Base-by-base conservation (phyloP, 37 sponge, comb jelly and placozoan species). In the Tethya wilhelma region DNA sequence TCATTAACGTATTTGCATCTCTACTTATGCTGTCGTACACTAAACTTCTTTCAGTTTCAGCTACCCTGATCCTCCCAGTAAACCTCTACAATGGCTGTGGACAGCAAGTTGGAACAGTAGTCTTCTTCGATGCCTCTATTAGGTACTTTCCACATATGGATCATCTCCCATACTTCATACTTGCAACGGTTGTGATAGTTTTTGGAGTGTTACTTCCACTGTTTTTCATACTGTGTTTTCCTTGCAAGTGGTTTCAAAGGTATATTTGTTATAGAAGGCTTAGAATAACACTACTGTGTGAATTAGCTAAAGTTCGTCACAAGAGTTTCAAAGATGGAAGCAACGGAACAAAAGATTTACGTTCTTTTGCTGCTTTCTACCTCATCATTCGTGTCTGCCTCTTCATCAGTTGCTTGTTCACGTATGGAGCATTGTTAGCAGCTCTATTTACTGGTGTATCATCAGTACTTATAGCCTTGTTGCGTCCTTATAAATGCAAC, bases 311-410 rank as follows among this genome's bases (percentile, higher is more conserved):
- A 36, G 5, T 2, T 7, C 42, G 39, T 40, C 43, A 69, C 22
- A 43, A 43, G 1, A 42, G 69, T 14, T 69, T 59, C 58, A 74
- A 74, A n/a, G 58, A 74, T 74, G 75, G 75, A 33, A 74, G 59
- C 14, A 58, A 74, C 37, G 56, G 56, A 1, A 74, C 75, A 58
- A 14, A 1, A n/a, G 75, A 74, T 32, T 57, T n/a, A 36, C 75
- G 75, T 6, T 74, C 56, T 46, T 56, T 74, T 74, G 75, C 60
- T 20, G 75, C 38, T 29, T 49, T 74, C 22, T 58, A 74, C 37
- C 38, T 74, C 4, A n/a, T 74, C 6, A 17, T 59, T n/a, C n/a
- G n/a, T n/a, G n/a, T n/a, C n/a, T n/a, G n/a, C n/a, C n/a, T n/a
- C n/a, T n/a, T n/a, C n/a, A n/a, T n/a, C n/a, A n/a, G n/a, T n/a